Conservation (phyloP, 2,797 vertebrate genomes). For the Malurus leucopterus region DNA sequence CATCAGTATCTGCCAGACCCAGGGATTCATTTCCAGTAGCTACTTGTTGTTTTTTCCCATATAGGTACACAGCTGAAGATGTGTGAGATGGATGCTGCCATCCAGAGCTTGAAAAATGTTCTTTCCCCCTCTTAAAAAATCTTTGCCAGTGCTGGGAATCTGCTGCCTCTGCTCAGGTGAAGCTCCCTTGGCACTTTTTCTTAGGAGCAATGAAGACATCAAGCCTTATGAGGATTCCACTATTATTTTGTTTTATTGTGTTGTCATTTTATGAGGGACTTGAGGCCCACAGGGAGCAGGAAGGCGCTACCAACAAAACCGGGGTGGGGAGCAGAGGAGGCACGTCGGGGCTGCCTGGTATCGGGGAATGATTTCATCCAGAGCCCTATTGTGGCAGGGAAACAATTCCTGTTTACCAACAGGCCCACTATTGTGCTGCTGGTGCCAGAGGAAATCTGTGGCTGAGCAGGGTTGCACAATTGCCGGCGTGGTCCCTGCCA, state of each 20-base stretch:
- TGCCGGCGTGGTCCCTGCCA: not conserved
- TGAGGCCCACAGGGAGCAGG: not conserved
- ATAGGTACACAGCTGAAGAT: not conserved
- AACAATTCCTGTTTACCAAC: conserved; percentile 7
- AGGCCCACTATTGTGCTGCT: not conserved
- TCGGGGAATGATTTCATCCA: not conserved
- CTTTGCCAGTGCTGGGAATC: not conserved
- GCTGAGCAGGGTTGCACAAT: not conserved
- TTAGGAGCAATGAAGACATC: conserved; percentile 1
- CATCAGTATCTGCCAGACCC: not conserved
- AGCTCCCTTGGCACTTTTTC: not conserved
- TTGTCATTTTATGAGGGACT: not conserved
- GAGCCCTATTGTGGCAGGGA: not conserved
- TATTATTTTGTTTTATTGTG: conserved; percentile 4
- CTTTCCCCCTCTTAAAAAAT: not conserved
- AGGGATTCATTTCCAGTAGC: not conserved
- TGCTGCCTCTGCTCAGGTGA: not conserved
- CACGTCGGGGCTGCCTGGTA: not conserved
- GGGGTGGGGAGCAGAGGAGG: not conserved
- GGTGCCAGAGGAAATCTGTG: conserved; percentile 22
- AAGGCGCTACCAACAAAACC: not conserved
- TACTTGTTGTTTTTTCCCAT: not conserved
- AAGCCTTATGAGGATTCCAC: conserved; percentile 2
- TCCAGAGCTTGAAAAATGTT: not conserved
- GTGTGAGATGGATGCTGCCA: not conserved